Evolutionary conservation across 2,888 invertebrate genomes (phyloP).

Genomic region (Auanema sp.): DNA sequence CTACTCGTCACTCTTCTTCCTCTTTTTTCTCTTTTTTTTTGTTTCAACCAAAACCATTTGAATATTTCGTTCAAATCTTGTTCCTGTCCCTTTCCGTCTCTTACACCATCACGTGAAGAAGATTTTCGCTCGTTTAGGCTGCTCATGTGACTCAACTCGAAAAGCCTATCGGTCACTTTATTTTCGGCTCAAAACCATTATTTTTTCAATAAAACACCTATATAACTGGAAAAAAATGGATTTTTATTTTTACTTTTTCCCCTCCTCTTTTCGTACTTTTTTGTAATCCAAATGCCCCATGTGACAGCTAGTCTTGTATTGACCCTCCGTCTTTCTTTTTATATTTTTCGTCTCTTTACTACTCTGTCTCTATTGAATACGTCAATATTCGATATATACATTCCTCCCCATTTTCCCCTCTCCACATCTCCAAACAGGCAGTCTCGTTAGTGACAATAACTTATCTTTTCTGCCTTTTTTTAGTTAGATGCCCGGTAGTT

Average conservation of each 20-base stretch:
- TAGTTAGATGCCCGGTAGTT: too few relatives aligned
- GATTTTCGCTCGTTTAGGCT: slow-evolving; percentile 9
- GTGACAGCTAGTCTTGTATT: too few relatives aligned
- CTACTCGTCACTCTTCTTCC: slow-evolving; percentile 9
- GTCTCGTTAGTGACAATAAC: too few relatives aligned
- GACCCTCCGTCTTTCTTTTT: too few relatives aligned
- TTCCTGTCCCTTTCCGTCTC: slow-evolving; percentile 12
- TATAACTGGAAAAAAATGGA: not conserved
- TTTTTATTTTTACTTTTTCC: not conserved
- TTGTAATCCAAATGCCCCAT: slow-evolving; percentile 4
- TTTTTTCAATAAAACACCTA: slow-evolving; percentile 12
- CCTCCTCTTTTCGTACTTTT: not conserved
- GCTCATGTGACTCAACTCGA: too few relatives aligned
- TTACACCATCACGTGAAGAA: slow-evolving; percentile 22
- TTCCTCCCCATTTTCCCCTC: too few relatives aligned
- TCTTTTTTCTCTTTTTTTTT: not conserved
- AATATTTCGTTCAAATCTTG: slow-evolving; percentile 2
- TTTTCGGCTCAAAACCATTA: slow-evolving; percentile 15
- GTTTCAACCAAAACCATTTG: not conserved
- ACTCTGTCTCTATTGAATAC: too few relatives aligned
- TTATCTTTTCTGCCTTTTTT: too few relatives aligned
- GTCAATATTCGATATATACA: too few relatives aligned
- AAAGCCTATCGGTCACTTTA: slow-evolving; percentile 5
- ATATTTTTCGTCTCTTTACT: too few relatives aligned
- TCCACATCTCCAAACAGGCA: too few relatives aligned